phyloP scores from a whole-genome alignment of 1,140 invertebrate species.

The Drosophila murphyi region DNA sequence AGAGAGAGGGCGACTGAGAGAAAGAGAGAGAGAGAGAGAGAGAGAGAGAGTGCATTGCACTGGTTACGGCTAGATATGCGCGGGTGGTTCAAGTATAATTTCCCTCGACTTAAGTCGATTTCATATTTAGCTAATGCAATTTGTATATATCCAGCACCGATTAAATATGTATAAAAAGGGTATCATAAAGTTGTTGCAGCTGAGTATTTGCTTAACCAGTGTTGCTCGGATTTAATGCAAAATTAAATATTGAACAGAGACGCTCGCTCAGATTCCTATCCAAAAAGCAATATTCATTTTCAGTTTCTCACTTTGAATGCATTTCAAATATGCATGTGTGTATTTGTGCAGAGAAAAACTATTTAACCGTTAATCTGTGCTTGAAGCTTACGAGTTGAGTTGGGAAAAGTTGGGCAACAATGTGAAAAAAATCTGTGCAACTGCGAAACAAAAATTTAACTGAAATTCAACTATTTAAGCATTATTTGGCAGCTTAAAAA shows the following conservation, averaged over 20 bases:
- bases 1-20: background rate
- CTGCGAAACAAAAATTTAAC: background rate
- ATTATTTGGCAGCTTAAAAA: background rate
- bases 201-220: no score
- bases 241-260: no score
- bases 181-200: no score
- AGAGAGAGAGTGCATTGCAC: conserved; percentile 42
- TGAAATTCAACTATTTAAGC: conserved; percentile 1
- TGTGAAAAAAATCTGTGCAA: no score
- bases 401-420: background rate
- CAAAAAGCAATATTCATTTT: no score
- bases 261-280: no score
- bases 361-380: conserved; percentile 1
- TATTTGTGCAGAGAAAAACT: background rate
- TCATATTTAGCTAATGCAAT: background rate
- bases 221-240: no score
- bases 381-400: conserved; percentile 1
- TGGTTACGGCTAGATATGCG: conserved; percentile 39
- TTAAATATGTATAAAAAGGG: no score
- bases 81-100: conserved; percentile 8
- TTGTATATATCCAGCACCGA: background rate
- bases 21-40: conserved; percentile 4
- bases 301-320: background rate
- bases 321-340: background rate
- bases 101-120: background rate